phyloP scores from a whole-genome alignment of 2,113 vertebrate species.

The Mugil cephalus region DNA sequence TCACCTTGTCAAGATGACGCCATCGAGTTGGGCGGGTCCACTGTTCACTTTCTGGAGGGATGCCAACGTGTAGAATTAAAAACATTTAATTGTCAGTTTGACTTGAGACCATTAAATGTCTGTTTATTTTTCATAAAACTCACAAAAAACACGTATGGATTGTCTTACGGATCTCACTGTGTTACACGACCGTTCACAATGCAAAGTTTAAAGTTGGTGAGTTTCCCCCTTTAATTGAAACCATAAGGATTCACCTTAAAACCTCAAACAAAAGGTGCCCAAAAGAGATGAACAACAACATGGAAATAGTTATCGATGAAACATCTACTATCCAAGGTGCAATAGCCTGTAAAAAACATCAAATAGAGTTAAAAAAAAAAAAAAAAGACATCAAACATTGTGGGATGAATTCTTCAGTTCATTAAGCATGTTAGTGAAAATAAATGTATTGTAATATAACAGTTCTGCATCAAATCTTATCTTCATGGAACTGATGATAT shows the following conservation, averaged over 20 bases:
- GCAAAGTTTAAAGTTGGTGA: neutral
- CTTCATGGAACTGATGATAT: no score
- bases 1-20: constrained; percentile 73
- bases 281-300: no score
- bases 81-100: neutral
- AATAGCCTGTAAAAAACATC: no score
- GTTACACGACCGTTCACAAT: neutral
- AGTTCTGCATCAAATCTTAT: no score
- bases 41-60: constrained; percentile 33
- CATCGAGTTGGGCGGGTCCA: constrained; percentile 63
- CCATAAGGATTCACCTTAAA: neutral
- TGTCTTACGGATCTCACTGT: accelerated
- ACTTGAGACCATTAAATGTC: accelerated
- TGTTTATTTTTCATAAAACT: neutral
- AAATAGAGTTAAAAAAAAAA: no score
- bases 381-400: no score
- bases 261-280: constrained; percentile 35
- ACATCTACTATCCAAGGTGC: no score
- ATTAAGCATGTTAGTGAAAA: no score
- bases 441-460: no score
- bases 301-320: no score
- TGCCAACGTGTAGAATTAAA: neutral
- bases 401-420: no score
- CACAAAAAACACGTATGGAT: accelerated
- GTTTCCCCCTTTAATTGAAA: neutral